Conservation (phyloP, 2,113 vertebrate genomes). For the Zootoca vivipara region DNA sequence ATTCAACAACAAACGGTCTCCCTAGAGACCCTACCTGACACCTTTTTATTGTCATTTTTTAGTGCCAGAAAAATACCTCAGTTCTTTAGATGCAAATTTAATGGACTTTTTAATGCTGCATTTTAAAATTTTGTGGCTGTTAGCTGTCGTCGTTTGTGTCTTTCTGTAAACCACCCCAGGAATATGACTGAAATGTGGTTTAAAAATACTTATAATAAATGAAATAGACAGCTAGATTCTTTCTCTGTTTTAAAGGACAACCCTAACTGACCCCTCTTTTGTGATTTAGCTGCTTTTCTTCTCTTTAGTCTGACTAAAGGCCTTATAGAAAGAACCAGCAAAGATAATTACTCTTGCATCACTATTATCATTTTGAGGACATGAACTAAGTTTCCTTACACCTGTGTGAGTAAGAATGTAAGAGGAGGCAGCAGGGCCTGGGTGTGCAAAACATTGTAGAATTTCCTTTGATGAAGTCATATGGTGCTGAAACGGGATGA, state of each 20-base stretch:
- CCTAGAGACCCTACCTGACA: too few species aligned
- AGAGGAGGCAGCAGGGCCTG: background rate
- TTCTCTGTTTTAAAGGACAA: background rate
- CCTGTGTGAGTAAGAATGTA: background rate
- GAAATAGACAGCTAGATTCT: background rate
- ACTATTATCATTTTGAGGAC: background rate
- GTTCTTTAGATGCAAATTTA: background rate
- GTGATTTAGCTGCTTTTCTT: background rate
- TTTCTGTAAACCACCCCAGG: background rate
- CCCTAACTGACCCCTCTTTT: background rate
- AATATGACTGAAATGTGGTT: background rate
- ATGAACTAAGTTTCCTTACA: background rate
- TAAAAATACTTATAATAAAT: background rate
- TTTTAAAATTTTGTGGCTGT: background rate
- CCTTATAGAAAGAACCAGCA: background rate
- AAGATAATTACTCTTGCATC: background rate
- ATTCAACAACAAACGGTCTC: too few species aligned
- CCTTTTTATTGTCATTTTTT: background rate
- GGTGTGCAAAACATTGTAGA: background rate
- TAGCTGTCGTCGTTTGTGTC: background rate
- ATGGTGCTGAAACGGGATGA: background rate
- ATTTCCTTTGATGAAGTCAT: background rate
- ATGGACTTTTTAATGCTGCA: background rate
- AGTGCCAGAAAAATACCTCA: background rate
- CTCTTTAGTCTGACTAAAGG: background rate